Evolutionary conservation across 1,140 invertebrate genomes (phyloP).

Genomic region (Euwallacea similis): DNA sequence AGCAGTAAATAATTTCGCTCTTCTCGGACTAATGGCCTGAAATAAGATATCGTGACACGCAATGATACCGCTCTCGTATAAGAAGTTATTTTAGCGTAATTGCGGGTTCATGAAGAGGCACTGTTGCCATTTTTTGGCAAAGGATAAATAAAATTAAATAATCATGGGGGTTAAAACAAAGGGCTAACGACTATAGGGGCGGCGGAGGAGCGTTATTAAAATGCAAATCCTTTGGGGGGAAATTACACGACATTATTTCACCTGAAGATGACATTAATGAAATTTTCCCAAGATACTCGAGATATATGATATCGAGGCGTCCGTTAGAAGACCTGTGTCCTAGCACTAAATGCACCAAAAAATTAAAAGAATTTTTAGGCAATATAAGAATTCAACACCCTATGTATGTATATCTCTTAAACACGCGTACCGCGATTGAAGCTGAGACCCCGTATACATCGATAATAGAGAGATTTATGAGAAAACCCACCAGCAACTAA

Average conservation of each 20-base stretch:
- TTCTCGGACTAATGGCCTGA: slow-evolving; percentile 42
- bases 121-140: not conserved
- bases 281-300: slow-evolving; percentile 53
- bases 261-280: slow-evolving; percentile 61
- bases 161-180: slow-evolving; percentile 11
- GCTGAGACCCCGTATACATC: not conserved
- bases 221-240: slow-evolving; percentile 51
- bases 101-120: not conserved
- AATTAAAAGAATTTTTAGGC: too few relatives aligned
- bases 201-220: slow-evolving; percentile 46
- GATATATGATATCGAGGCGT: too few relatives aligned
- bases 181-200: not conserved
- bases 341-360: too few relatives aligned
- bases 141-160: slow-evolving; percentile 6
- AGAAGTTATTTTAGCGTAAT: not conserved
- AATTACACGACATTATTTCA: slow-evolving; percentile 59
- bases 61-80: slow-evolving; percentile 48
- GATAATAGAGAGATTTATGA: slow-evolving; percentile 5
- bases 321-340: too few relatives aligned
- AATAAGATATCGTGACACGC: slow-evolving; percentile 55
- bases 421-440: too few relatives aligned
- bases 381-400: too few relatives aligned
- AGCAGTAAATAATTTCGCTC: slow-evolving; percentile 50
- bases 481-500: slow-evolving; percentile 8
- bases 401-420: too few relatives aligned